Conservation (phyloP, 1,140 invertebrate species). For the Bombus balteatus region DNA sequence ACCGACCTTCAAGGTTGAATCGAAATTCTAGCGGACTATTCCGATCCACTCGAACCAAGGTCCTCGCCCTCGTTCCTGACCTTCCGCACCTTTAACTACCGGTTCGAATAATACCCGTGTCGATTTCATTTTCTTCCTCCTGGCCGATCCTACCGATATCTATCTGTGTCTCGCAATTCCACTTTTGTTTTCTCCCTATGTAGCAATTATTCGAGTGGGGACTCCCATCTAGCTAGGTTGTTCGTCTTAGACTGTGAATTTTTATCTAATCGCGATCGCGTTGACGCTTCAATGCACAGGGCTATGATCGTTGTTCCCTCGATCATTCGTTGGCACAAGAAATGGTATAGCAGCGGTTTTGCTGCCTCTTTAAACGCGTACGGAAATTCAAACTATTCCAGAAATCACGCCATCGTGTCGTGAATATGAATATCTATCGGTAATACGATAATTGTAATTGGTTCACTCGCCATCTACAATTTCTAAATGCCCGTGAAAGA, state of each 20-base stretch:
- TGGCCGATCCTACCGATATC: neutral
- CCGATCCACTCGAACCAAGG: constrained; percentile 39
- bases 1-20: constrained; percentile 47
- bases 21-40: constrained; percentile 53
- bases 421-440: neutral
- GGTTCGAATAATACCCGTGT: constrained; percentile 37
- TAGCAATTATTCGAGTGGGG: neutral
- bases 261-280: constrained; percentile 5
- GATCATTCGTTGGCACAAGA: too few relatives aligned
- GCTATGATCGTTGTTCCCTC: too few relatives aligned
- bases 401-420: too few relatives aligned
- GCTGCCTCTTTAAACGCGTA: neutral
- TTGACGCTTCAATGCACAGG: neutral
- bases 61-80: constrained; percentile 35
- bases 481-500: too few relatives aligned
- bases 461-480: too few relatives aligned
- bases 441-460: too few relatives aligned
- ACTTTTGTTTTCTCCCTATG: neutral
- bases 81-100: constrained; percentile 45
- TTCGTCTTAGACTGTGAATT: neutral
- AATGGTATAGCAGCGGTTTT: too few relatives aligned
- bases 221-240: neutral
- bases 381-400: neutral
- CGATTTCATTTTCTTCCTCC: constrained; percentile 26
- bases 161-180: too few relatives aligned